Conservation (phyloP, 2,888 invertebrate species). For the Anaspis maculata region DNA sequence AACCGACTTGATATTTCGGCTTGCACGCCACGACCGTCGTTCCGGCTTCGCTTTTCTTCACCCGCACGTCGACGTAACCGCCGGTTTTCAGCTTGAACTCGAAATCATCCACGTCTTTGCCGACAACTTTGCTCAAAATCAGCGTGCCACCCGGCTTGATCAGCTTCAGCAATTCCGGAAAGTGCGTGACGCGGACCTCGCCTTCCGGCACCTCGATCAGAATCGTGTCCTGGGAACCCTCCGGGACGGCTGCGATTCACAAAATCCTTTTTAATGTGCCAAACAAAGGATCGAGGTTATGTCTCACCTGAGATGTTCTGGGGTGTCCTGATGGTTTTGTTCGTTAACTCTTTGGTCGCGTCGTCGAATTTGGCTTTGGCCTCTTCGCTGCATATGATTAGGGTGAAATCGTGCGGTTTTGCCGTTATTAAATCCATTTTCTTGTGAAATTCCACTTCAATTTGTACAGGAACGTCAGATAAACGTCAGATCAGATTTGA, state of each 20-base stretch:
- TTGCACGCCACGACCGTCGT: conserved; percentile 45
- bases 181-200: not conserved
- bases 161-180: conserved; percentile 8
- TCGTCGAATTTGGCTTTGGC: too few relatives aligned
- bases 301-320: not conserved
- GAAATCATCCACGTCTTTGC: conserved; percentile 15
- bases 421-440: conserved; percentile 2
- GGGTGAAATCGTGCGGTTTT: not conserved
- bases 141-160: conserved; percentile 28
- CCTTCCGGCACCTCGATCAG: not conserved
- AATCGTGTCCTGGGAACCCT: too few relatives aligned
- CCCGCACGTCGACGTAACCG: conserved; percentile 32
- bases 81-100: conserved; percentile 33
- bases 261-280: too few relatives aligned
- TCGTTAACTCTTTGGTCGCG: too few relatives aligned
- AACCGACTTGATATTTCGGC: conserved; percentile 66
- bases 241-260: too few relatives aligned
- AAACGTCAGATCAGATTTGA: too few relatives aligned
- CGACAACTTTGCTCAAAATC: conserved; percentile 15
- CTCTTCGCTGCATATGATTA: conserved; percentile 3
- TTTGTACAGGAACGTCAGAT: not conserved
- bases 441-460: not conserved
- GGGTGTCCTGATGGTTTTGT: too few relatives aligned
- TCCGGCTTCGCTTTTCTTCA: conserved; percentile 12
- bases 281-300: not conserved